Evolutionary conservation across 2,888 invertebrate species (phyloP).

Genomic region (Arctia plantaginis): DNA sequence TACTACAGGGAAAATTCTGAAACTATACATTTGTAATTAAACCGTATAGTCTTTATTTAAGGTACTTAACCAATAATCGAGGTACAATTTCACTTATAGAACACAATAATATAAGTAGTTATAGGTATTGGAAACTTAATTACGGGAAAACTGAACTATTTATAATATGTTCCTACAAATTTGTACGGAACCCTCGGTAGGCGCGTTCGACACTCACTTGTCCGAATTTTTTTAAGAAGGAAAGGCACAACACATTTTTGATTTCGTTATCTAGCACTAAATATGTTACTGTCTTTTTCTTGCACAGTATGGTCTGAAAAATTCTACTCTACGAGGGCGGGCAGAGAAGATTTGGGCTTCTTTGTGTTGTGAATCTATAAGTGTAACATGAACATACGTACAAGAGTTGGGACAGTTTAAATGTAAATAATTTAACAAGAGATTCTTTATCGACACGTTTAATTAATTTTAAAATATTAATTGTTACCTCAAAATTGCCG

Average conservation of each 20-base stretch:
- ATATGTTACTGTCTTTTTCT: background rate
- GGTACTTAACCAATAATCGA: too few species aligned
- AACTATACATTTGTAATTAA: too few species aligned
- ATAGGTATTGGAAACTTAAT: too few species aligned
- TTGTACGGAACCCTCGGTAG: too few species aligned
- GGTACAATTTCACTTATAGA: too few species aligned
- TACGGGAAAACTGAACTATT: too few species aligned
- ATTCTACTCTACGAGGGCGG: background rate
- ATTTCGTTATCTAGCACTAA: background rate
- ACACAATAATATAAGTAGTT: too few species aligned
- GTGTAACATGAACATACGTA: background rate
- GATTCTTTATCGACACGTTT: background rate
- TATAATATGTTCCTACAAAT: background rate
- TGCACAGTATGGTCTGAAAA: background rate
- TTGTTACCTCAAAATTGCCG: slow-evolving; percentile 88
- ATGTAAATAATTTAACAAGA: background rate
- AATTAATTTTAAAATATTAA: background rate
- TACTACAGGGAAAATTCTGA: too few species aligned
- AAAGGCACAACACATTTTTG: background rate
- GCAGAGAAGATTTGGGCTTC: background rate
- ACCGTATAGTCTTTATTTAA: too few species aligned
- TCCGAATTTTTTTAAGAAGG: background rate
- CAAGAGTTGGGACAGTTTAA: too few species aligned
- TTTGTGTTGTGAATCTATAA: too few species aligned
- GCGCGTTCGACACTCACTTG: too few species aligned